Base-by-base conservation (phyloP, 2,888 invertebrate genomes). In the Petrophora chlorosata region DNA sequence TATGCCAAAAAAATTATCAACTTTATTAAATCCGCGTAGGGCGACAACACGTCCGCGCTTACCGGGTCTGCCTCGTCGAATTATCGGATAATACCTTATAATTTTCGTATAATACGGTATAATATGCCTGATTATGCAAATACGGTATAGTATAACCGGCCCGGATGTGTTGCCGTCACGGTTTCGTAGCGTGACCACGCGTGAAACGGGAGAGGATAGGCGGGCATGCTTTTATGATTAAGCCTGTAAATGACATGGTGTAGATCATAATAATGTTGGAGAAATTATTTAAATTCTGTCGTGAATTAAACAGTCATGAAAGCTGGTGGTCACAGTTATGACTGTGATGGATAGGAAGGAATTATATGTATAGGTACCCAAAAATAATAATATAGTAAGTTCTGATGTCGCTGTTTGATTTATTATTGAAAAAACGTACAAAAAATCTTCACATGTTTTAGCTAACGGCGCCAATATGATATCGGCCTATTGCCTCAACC, bases 91-190 rank as follows among this genome's bases (percentile, higher is more conserved):
- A 49, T 52, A 28, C 13, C 17, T 35, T 45, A 40, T 40, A 50
- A 50, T 50, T 44, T 41, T 30, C 30, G 36, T 36, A 50, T 45
- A 48, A 42, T 59, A 34, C 26, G 28, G 53, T 46, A 44, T 51
- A 54, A 52, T 53, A 41, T 19, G 49, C 52, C 56, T 43, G 52
- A 56, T 59, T 59, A 59, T 59, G 56, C 32, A 47, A 56, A 60
- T 55, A 10, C 43, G 15, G 32, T 28, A 29, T 45, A 53, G 51
- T 32, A n/a, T n/a, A 23, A 42, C 36, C 19, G 28, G 46, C 15
- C 54, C 51, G 60, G 57, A 55, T 49, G 17, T 45, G 36, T 41
- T 16, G 10, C 30, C 40, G 44, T 41, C 53, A 59, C 52, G 42
- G 49, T 38, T 19, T 10, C 39, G 53, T 49, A 39, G 42, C 44